Evolutionary conservation across 2,797 vertebrate species (phyloP), one percentile per base, ranked within the genome.

Genomic region (Xiphorhynchus erythropygius): DNA sequence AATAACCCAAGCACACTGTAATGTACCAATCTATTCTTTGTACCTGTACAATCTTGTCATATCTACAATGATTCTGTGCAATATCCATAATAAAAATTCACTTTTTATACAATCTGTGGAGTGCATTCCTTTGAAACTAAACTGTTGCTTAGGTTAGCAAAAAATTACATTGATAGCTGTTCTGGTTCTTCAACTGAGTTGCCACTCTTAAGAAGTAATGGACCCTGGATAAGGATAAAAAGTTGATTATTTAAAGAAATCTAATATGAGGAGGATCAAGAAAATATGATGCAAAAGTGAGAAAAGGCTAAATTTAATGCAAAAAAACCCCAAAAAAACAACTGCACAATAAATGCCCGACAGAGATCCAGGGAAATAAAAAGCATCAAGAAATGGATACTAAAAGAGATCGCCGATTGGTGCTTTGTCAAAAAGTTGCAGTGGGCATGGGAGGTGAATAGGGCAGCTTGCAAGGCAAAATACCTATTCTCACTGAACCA

Each of bases 41-140:
- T 57, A 13, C 4, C n/a, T 70, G 7, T 8, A 24, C 35, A 14
- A 14, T 28, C 6, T 37, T 87, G 17, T 59, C 9, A 3, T 28
- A 52, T 19, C 24, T 59, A 18, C 19, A 39, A 77, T 9, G 22
- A 44, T 59, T 33, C n/a, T 30, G 11, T 50, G 23, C 55, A 81
- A 78, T 73, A 70, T 21, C 21, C 13, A 39, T 8, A 60, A 73
- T 41, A 63, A 87, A 64, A 81, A 19, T 2, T 41, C 2, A 27
- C 1, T 7, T 19, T 32, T 28, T 11, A 22, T 37, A 49, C 11
- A 13, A 22, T n/a, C 6, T 46, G 8, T 28, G 41, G 0, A 1
- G 17, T 75, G 75, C 68, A 30, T 42, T 47, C 10, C 4, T 68
- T 60, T 60, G 32, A 63, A 74, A 5, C 1, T 39, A 47, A 87